A percentile compares a stretch with the other conserved stretches of the same genome.
Evolutionary conservation across 2,888 invertebrate species (phyloP).

Genomic region (Dione vanillae): DNA sequence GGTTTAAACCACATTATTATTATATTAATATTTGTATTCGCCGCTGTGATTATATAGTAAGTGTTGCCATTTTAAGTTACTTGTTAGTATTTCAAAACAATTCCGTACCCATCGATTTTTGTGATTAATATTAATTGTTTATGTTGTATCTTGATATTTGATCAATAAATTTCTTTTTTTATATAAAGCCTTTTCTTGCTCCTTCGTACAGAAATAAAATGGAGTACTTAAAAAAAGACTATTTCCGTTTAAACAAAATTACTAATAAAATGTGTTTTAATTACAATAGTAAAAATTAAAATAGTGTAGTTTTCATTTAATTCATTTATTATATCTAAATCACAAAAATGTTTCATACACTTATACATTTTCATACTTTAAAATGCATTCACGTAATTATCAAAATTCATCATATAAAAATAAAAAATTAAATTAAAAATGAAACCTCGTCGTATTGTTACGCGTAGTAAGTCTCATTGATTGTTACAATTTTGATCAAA

Average conservation of each 20-base stretch:
- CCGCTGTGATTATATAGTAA: constrained; percentile 17
- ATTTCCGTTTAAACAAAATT: too few relatives aligned
- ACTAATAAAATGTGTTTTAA: too few relatives aligned
- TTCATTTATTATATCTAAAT: constrained; percentile 38
- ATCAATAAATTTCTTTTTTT: constrained; percentile 23
- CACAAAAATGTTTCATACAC: constrained; percentile 35
- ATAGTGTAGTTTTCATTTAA: constrained; percentile 9
- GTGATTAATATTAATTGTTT: constrained; percentile 25
- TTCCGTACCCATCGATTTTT: constrained; percentile 14
- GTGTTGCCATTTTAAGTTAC: constrained; percentile 4
- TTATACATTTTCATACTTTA: constrained; percentile 22
- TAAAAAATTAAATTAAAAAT: constrained; percentile 32
- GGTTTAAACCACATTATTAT: not conserved
- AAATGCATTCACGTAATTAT: constrained; percentile 27
- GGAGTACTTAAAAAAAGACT: too few relatives aligned
- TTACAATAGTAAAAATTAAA: not conserved
- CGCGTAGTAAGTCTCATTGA: constrained; percentile 13
- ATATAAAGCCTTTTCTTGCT: not conserved
- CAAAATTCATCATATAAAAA: constrained; percentile 35
- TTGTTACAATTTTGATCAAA: constrained; percentile 20
- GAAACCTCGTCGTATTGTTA: constrained; percentile 11
- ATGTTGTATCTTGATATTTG: constrained; percentile 13
- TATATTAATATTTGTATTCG: not conserved
- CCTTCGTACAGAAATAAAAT: too few relatives aligned
- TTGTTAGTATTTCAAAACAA: not conserved